Evolutionary conservation across 2,113 vertebrate species (phyloP).

Genomic region (Myiozetetes cayanensis): DNA sequence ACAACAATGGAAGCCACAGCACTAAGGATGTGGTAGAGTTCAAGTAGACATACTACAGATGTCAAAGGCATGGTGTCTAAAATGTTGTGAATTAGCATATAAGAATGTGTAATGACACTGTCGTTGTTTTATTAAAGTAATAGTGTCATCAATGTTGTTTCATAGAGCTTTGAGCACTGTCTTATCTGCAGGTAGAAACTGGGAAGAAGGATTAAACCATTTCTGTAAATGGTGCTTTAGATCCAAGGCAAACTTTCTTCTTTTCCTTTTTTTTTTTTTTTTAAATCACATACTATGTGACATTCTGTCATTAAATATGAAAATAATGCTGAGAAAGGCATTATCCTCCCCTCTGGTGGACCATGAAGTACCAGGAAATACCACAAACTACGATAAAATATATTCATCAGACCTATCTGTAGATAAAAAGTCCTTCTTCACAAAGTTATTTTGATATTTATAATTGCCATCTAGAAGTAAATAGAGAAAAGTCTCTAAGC

Average conservation of each 20-base stretch:
- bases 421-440: neutral
- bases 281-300: neutral
- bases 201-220: neutral
- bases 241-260: neutral
- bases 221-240: neutral
- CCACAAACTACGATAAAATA: neutral
- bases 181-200: neutral
- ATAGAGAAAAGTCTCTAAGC: neutral
- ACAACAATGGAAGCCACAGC: neutral
- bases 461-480: neutral
- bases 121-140: neutral
- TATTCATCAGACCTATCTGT: neutral
- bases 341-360: neutral
- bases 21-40: neutral
- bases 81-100: neutral
- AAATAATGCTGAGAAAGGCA: neutral
- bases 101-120: neutral
- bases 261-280: neutral
- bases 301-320: neutral
- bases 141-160: neutral
- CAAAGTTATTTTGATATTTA: neutral
- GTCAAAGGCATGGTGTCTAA: neutral
- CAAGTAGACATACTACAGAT: neutral
- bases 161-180: neutral
- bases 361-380: neutral